A percentile compares a stretch with the other conserved stretches of the same genome.
These are phyloP conservation scores for Orestias chungarensis DNA, from an alignment of 2,797 vertebrate genomes.

Conservation along the genomic window DNA sequence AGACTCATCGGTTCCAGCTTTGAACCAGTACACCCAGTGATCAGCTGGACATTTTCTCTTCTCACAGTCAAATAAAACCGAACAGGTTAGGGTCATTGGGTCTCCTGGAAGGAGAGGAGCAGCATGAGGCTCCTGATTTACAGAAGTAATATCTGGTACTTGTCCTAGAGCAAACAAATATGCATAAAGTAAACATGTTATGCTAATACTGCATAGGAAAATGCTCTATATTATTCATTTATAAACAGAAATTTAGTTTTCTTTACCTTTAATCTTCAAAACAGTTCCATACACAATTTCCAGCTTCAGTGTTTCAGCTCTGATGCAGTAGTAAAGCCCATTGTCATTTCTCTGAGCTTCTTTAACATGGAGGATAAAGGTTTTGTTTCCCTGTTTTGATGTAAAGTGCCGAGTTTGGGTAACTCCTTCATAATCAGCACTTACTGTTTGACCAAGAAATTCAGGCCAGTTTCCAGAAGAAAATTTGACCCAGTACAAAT, in stretches of 20 bases:
- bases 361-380: constrained; percentile 12
- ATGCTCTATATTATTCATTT: neutral
- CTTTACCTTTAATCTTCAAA: constrained; percentile 34
- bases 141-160: neutral
- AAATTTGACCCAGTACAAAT: constrained; percentile 36
- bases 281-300: constrained; percentile 11
- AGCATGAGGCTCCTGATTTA: neutral
- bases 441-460: constrained; percentile 18
- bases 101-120: constrained; percentile 6
- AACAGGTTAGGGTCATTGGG: constrained; percentile 15
- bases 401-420: neutral
- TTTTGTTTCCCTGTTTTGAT: constrained; percentile 20
- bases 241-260: neutral
- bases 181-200: neutral
- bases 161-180: neutral
- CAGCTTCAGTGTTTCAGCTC: fast-evolving
- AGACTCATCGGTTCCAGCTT: neutral
- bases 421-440: fast-evolving
- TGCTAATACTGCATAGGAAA: fast-evolving
- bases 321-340: constrained; percentile 41
- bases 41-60: neutral
- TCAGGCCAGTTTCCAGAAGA: constrained; percentile 34
- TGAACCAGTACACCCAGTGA: neutral
- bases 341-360: constrained; percentile 1
- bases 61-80: neutral